A percentile compares a stretch with the other conserved stretches of the same genome.
Evolutionary conservation across 1,140 invertebrate genomes (phyloP).

Genomic region (Drosophila varians): DNA sequence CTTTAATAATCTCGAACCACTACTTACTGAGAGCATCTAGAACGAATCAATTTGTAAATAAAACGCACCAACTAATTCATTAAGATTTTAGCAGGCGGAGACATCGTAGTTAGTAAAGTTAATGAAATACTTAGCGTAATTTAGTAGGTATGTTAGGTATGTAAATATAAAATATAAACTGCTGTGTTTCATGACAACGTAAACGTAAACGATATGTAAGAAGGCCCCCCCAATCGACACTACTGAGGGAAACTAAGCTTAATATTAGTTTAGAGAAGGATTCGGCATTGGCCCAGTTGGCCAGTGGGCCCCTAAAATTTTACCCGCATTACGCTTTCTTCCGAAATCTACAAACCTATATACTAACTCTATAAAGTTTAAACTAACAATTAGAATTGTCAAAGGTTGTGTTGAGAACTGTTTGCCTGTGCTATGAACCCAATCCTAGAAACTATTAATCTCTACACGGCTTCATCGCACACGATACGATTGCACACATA

Average conservation of each 20-base stretch:
- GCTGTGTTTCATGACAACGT: conserved; percentile 83
- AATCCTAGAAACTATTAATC: conserved; percentile 31
- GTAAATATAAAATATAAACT: conserved; percentile 69
- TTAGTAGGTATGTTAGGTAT: conserved; percentile 47
- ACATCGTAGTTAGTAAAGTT: conserved; percentile 69
- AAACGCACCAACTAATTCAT: conserved; percentile 79
- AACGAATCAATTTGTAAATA: conserved; percentile 75
- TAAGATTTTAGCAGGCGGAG: conserved; percentile 73
- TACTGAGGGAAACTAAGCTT: conserved; percentile 21
- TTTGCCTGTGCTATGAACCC: conserved; percentile 64
- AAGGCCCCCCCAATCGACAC: conserved; percentile 18
- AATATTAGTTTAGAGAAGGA: conserved; percentile 45
- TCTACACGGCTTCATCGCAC: conserved; percentile 52
- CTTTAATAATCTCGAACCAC: conserved; percentile 57
- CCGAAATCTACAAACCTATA: conserved; percentile 34
- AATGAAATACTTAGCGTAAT: conserved; percentile 57
- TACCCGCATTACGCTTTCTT: conserved; percentile 53
- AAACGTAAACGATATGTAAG: conserved; percentile 73
- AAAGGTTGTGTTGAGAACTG: conserved; percentile 71
- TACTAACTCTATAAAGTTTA: conserved; percentile 38
- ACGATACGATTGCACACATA: conserved; percentile 12
- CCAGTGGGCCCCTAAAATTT: conserved; percentile 30
- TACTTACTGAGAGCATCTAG: conserved; percentile 38
- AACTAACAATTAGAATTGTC: conserved; percentile 43
- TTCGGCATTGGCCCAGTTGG: conserved; percentile 11